Evolutionary conservation across 2,888 invertebrate species (phyloP).

Genomic region (Gibbula magus): DNA sequence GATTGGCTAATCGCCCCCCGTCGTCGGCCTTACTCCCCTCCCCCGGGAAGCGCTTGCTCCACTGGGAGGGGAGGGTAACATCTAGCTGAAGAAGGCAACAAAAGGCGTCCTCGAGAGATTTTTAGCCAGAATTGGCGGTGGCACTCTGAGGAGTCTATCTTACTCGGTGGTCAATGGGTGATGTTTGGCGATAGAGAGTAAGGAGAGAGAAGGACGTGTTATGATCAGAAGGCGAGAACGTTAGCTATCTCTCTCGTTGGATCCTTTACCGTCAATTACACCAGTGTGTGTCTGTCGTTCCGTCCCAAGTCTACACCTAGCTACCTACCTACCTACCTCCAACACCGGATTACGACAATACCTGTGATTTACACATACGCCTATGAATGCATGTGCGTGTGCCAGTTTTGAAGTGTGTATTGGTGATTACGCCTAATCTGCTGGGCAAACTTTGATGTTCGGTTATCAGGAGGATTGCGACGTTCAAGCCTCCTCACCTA

Average conservation of each 20-base stretch:
- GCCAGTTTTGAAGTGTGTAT: not conserved
- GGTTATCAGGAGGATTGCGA: conserved; percentile 39
- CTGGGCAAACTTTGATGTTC: conserved; percentile 50
- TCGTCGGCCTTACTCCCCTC: conserved; percentile 35
- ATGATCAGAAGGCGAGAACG: conserved; percentile 19
- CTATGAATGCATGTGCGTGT: conserved; percentile 12
- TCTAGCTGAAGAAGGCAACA: conserved; percentile 67
- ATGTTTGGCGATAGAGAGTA: conserved; percentile 39
- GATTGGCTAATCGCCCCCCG: conserved; percentile 44
- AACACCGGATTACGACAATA: conserved; percentile 12
- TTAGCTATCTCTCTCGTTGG: conserved; percentile 4
- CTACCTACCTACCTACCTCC: not conserved
- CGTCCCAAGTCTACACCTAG: conserved; percentile 2
- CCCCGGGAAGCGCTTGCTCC: conserved; percentile 44
- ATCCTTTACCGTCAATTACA: conserved; percentile 16
- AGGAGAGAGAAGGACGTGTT: not conserved
- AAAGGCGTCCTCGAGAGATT: conserved; percentile 71
- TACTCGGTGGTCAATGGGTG: conserved; percentile 30
- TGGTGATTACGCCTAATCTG: not conserved
- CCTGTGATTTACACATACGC: not conserved
- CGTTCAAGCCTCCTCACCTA: conserved; percentile 14
- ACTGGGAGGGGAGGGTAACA: conserved; percentile 45
- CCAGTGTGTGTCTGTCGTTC: conserved; percentile 3
- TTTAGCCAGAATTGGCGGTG: conserved; percentile 51
- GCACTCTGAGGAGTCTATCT: conserved; percentile 31